A percentile compares a stretch with the other conserved stretches of the same genome.
These are phyloP conservation scores for Drosophila koepferae DNA, from an alignment of 2,888 invertebrate species.

Conservation along the genomic window DNA sequence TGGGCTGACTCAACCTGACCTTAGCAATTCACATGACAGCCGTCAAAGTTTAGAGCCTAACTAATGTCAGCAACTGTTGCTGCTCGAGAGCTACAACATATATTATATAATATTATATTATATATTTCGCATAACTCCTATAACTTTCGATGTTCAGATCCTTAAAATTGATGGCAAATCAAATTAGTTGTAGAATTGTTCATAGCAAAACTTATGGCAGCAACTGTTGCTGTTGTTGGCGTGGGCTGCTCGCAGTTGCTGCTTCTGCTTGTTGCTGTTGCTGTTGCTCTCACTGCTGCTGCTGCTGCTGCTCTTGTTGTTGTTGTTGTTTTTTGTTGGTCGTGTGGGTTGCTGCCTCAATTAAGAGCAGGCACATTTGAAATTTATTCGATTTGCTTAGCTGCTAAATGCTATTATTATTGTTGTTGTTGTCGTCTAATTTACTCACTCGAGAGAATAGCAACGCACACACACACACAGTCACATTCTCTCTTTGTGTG, in stretches of 20 bases:
- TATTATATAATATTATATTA: background rate
- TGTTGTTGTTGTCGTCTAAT: slow-evolving; percentile 57
- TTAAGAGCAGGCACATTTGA: slow-evolving; percentile 71
- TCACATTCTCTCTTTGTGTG: slow-evolving; percentile 19
- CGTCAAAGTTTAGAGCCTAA: background rate
- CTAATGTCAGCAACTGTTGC: slow-evolving; percentile 1
- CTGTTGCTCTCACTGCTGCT: slow-evolving; percentile 14
- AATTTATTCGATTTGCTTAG: slow-evolving; percentile 74
- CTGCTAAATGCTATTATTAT: slow-evolving; percentile 40
- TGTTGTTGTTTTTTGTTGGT: slow-evolving; percentile 19
- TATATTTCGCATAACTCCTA: background rate
- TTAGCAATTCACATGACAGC: background rate
- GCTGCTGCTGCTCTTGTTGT: slow-evolving; percentile 22
- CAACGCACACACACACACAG: slow-evolving; percentile 21
- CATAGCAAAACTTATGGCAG: slow-evolving; percentile 56
- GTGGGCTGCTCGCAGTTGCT: slow-evolving; percentile 55
- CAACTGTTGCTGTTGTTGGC: slow-evolving; percentile 55
- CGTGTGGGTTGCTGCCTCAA: slow-evolving; percentile 75
- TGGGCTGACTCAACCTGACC: no score
- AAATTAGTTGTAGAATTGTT: slow-evolving; percentile 31
- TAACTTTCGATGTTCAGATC: background rate
- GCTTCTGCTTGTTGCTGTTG: slow-evolving; percentile 41
- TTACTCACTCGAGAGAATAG: slow-evolving; percentile 64
- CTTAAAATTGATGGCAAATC: slow-evolving; percentile 11
- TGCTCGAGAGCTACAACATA: background rate